Conservation (phyloP, 2,797 vertebrate species). For the Platyrinchus mystaceus region DNA sequence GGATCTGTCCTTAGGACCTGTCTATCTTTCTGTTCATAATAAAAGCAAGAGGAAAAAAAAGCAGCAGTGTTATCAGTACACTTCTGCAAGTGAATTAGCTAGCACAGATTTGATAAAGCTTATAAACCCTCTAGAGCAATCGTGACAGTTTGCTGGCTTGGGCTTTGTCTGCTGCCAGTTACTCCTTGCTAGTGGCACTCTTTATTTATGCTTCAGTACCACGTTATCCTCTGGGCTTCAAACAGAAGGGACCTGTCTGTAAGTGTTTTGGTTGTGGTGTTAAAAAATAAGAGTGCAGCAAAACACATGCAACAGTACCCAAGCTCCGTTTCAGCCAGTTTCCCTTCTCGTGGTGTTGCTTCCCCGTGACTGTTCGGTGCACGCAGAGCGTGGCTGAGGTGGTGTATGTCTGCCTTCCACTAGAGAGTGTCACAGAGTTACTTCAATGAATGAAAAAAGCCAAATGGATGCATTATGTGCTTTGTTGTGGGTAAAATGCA, state of each 20-base stretch:
- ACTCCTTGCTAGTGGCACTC: conserved; percentile 78
- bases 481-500: neutral
- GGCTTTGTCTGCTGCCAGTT: conserved; percentile 80
- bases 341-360: neutral
- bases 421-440: conserved; percentile 37
- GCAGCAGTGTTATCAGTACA: conserved; percentile 80
- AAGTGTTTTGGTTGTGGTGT: conserved; percentile 79
- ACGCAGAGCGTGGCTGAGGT: neutral
- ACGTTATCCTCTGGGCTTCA: conserved; percentile 78
- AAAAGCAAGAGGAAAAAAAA: conserved; percentile 64
- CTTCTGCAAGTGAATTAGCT: conserved; percentile 88
- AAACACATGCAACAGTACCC: conserved; percentile 75
- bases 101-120: conserved; percentile 88
- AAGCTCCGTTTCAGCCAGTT: conserved; percentile 59
- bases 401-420: conserved; percentile 21
- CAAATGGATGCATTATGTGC: neutral
- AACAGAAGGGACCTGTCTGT: conserved; percentile 81
- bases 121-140: conserved; percentile 78
- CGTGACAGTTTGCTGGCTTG: conserved; percentile 76
- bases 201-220: conserved; percentile 82
- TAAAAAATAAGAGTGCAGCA: conserved; percentile 75
- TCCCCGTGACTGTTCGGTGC: neutral
- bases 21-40: conserved; percentile 75
- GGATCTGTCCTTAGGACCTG: conserved; percentile 74
- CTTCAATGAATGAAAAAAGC: neutral